Evolutionary conservation across 1,140 invertebrate species (phyloP).

Genomic region (Rhagoletis zephyria): DNA sequence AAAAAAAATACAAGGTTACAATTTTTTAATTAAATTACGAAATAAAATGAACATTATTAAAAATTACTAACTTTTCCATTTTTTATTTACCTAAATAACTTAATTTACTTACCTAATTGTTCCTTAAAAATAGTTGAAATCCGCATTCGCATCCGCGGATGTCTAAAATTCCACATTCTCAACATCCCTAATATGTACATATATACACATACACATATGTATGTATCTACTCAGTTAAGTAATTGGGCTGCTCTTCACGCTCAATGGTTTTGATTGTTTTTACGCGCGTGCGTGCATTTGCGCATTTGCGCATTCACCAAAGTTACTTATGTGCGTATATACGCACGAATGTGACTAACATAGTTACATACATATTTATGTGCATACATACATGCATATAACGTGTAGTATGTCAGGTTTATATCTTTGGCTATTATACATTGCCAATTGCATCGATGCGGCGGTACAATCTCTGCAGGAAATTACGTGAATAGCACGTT

Average conservation of each 20-base stretch:
- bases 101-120: no score
- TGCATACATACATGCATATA: neutral
- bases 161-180: no score
- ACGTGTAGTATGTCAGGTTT: neutral
- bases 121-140: no score
- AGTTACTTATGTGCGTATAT: neutral
- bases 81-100: no score
- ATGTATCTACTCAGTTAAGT: neutral
- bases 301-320: conserved; percentile 11
- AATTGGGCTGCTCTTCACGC: conserved; percentile 49
- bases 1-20: no score
- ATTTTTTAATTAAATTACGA: no score
- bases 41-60: no score
- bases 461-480: neutral
- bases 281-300: conserved; percentile 8
- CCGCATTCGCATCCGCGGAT: no score
- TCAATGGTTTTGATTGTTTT: conserved; percentile 27
- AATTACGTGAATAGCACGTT: neutral
- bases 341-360: neutral
- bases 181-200: no score
- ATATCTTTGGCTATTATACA: neutral
- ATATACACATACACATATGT: neutral
- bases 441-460: neutral
- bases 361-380: neutral
- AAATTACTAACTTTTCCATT: no score